phyloP scores from a whole-genome alignment of 2,888 invertebrate species.

The Palloptera scutellata region DNA sequence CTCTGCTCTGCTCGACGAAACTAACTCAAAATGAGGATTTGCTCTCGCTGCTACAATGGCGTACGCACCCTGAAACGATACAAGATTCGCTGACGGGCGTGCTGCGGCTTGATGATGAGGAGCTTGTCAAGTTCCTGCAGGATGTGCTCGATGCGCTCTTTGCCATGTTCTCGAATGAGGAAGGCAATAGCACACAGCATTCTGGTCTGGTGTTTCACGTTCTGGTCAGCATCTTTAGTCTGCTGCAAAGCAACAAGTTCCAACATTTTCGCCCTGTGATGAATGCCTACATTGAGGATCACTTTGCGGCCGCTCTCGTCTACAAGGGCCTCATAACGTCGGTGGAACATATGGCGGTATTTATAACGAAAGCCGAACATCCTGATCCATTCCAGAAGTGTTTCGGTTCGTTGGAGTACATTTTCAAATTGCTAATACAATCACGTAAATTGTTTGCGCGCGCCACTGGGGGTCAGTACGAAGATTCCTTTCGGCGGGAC shows the following conservation, averaged over 20 bases:
- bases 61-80: constrained; percentile 85
- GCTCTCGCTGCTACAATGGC: constrained; percentile 89
- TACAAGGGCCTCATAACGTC: constrained; percentile 91
- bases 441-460: constrained; percentile 84
- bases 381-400: constrained; percentile 91
- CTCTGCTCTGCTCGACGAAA: constrained; percentile 93
- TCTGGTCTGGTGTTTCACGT: constrained; percentile 93
- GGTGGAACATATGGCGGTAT: constrained; percentile 88
- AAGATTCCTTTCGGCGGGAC: constrained; percentile 85
- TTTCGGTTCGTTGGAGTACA: constrained; percentile 88
- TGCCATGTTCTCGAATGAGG: constrained; percentile 91
- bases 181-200: constrained; percentile 87
- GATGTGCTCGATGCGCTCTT: constrained; percentile 94
- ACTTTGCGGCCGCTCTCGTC: constrained; percentile 93
- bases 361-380: constrained; percentile 84
- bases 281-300: constrained; percentile 92
- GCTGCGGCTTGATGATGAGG: constrained; percentile 84
- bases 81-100: constrained; percentile 86
- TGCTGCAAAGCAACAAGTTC: constrained; percentile 89
- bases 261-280: constrained; percentile 94
- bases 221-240: constrained; percentile 88
- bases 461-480: constrained; percentile 88
- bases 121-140: constrained; percentile 92
- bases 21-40: constrained; percentile 94
- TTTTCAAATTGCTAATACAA: constrained; percentile 91